phyloP scores from a whole-genome alignment of 2,888 invertebrate genomes.

The Celastrina argiolus region DNA sequence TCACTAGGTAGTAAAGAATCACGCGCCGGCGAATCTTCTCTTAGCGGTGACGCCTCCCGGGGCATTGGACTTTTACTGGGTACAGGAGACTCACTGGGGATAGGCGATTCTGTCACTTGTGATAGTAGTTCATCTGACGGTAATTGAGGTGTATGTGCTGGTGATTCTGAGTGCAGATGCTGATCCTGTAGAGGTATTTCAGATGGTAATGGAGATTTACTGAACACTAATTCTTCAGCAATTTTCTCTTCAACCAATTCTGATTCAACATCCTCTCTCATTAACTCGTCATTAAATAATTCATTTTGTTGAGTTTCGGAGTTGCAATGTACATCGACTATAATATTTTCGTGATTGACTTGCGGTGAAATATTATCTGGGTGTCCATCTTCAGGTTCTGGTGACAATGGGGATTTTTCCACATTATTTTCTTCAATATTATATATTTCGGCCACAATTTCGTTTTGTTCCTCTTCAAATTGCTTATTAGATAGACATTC shows the following conservation, averaged over 20 bases:
- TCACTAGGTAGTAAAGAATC: constrained; percentile 33
- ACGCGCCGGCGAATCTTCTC: constrained; percentile 37
- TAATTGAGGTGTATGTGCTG: background rate
- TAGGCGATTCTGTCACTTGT: constrained; percentile 14
- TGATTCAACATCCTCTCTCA: background rate
- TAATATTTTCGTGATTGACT: constrained; percentile 36
- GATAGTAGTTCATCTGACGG: background rate
- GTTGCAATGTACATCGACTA: constrained; percentile 43
- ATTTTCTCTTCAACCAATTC: constrained; percentile 25
- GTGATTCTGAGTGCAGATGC: background rate
- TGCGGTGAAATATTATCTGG: constrained; percentile 27
- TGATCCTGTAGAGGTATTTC: background rate
- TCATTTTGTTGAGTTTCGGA: constrained; percentile 33
- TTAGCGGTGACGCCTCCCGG: constrained; percentile 36
- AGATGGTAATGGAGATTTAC: constrained; percentile 33
- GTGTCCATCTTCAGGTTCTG: constrained; percentile 25
- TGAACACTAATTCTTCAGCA: constrained; percentile 36
- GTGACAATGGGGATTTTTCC: constrained; percentile 24
- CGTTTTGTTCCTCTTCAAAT: constrained; percentile 21
- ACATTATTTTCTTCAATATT: constrained; percentile 26
- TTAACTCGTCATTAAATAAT: constrained; percentile 26
- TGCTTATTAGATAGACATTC: constrained; percentile 34
- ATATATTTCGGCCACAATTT: constrained; percentile 22
- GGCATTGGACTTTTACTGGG: constrained; percentile 38
- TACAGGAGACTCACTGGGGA: constrained; percentile 36